Evolutionary conservation across 2,797 vertebrate genomes (phyloP).

Genomic region (Malacoctenus gilli): DNA sequence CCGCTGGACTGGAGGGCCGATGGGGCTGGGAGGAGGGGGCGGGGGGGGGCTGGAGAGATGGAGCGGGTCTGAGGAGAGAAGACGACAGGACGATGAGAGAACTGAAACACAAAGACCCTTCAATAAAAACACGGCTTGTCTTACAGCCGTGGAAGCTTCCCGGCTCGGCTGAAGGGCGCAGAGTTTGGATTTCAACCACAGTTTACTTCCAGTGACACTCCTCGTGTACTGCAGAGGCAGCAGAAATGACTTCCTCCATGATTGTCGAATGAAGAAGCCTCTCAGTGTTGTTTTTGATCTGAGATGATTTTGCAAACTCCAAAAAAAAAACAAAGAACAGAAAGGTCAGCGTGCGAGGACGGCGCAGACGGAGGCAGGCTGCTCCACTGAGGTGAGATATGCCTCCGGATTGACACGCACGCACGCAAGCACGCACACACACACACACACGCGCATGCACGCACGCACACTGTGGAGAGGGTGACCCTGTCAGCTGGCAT

Average conservation of each 20-base stretch:
- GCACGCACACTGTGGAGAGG: conserved; percentile 49
- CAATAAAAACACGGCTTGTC: conserved; percentile 27
- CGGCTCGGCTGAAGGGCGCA: too few relatives aligned
- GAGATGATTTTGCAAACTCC: conserved; percentile 22
- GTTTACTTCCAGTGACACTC: conserved; percentile 34
- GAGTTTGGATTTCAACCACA: conserved; percentile 13
- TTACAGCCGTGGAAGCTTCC: too few relatives aligned
- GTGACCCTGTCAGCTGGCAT: conserved; percentile 65
- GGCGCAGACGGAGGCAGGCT: conserved; percentile 47
- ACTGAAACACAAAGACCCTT: too few relatives aligned
- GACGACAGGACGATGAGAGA: neutral
- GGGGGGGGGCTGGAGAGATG: conserved; percentile 33
- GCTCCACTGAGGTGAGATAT: conserved; percentile 40
- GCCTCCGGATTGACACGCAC: conserved; percentile 28
- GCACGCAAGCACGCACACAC: conserved; percentile 25
- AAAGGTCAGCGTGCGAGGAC: conserved; percentile 59
- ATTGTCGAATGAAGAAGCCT: too few relatives aligned
- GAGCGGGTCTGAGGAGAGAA: conserved; percentile 48
- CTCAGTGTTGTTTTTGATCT: conserved; percentile 22
- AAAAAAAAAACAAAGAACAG: conserved; percentile 49
- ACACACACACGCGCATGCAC: conserved; percentile 28
- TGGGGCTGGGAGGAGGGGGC: conserved; percentile 35
- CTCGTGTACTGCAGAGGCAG: conserved; percentile 34
- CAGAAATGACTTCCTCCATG: conserved; percentile 25
- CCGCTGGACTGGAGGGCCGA: conserved; percentile 55